Base-by-base conservation (phyloP, 2,113 vertebrate species). In the Mus pahari region DNA sequence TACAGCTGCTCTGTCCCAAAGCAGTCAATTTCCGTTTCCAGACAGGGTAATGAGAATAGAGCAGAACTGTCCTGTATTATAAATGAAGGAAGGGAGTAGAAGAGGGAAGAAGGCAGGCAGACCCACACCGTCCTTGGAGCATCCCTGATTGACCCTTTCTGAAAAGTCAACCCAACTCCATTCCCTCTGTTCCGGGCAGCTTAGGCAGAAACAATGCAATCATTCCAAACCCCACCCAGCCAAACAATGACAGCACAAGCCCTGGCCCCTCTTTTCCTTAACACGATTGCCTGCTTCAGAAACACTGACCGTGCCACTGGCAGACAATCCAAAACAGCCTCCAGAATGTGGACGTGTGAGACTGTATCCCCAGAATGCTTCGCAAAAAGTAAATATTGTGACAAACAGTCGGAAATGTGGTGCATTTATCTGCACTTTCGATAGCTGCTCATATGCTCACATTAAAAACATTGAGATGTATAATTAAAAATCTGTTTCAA, bases 401-500 rank as follows among this genome's bases (percentile, higher is more conserved):
- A 97, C 95, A 97, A 97, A 97, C 87, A 92, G 96, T 97, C 86
- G 82, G 94, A 96, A 97, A 92, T 16, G 39, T 96, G 92, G 78
- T n/a, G 13, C 90, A 39, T 94, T 95, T 96, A 94, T 97, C 95
- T 96, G 95, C 96, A 96, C 82, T 96, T 95, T 88, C 73, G 26
- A 94, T 94, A 95, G 92, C 96, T 97, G 82, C 64, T 98, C 97
- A 95, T 98, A 97, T 96, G 96, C 96, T 98, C 96, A 7, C 95
- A 94, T 96, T 95, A 96, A 95, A 87, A 97, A 97, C 92, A 81
- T 92, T 81, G 86, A 96, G 93, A 94, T 86, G 89, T 93, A 96
- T 97, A 95, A 97, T 97, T 97, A 94, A 95, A 97, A 97, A 93
- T 95, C 97, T 96, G 89, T 96, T 96, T 95, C 89, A 71, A 95